Percentiles rank a stretch among this genome's conserved stretches.
phyloP scores from a whole-genome alignment of 2,797 vertebrate species.

The Simalia tracyae region DNA sequence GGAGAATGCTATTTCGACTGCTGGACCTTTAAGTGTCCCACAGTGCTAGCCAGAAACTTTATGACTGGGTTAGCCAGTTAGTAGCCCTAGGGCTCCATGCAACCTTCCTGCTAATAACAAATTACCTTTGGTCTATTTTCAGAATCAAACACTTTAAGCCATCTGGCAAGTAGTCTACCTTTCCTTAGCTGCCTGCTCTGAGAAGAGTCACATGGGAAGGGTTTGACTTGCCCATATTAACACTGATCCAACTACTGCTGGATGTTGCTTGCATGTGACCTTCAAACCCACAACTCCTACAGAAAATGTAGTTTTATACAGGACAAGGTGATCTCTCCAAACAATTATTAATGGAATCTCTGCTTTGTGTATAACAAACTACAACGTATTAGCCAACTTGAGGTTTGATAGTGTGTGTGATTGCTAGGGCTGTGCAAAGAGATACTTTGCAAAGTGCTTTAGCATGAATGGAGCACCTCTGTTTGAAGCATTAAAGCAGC shows the following conservation, averaged over 20 bases:
- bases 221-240: not conserved
- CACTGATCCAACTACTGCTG: not conserved
- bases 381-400: not conserved
- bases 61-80: not conserved
- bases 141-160: not conserved
- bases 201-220: not conserved
- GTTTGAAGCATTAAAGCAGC: not conserved
- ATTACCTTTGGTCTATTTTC: not conserved
- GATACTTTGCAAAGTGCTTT: not conserved
- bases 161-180: not conserved
- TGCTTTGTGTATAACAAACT: not conserved
- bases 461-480: not conserved
- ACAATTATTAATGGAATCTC: not conserved
- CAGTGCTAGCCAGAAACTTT: not conserved
- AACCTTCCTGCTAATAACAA: not conserved
- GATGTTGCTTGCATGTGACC: not conserved
- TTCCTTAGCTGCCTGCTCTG: not conserved
- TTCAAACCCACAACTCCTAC: not conserved
- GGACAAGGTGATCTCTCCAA: not conserved
- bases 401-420: not conserved
- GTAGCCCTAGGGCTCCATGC: not conserved
- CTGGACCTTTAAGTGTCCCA: not conserved
- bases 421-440: not conserved
- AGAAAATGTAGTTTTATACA: not conserved
- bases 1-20: not conserved